Evolutionary conservation across 2,113 vertebrate genomes (phyloP).

Genomic region (Paramormyrops kingsleyae): DNA sequence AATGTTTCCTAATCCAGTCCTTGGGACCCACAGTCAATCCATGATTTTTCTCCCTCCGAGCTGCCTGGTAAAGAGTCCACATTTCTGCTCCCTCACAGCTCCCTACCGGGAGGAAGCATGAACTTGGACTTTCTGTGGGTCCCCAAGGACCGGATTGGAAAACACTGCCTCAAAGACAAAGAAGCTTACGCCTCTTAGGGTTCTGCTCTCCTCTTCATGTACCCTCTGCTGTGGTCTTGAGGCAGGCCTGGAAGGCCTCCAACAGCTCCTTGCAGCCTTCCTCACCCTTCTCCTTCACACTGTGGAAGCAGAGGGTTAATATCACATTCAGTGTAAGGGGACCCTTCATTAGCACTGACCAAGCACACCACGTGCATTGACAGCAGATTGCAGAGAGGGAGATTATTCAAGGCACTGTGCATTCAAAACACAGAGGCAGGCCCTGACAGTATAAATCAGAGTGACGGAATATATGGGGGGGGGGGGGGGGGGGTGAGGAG

Average conservation of each 20-base stretch:
- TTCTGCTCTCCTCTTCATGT: slow-evolving; percentile 32
- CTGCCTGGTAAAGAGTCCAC: too few species aligned
- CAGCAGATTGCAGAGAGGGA: background rate
- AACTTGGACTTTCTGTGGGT: background rate
- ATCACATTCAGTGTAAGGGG: background rate
- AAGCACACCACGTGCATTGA: slow-evolving; percentile 5
- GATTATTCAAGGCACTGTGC: slow-evolving; percentile 14
- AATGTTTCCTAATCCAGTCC: background rate
- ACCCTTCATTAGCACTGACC: slow-evolving; percentile 8
- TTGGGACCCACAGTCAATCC: too few species aligned
- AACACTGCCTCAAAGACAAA: background rate
- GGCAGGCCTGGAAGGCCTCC: slow-evolving; percentile 58
- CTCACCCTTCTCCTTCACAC: slow-evolving; percentile 50
- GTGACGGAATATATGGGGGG: background rate
- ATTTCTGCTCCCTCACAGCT: background rate
- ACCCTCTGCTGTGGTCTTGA: slow-evolving; percentile 52
- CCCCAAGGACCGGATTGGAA: background rate
- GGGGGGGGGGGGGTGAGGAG: background rate
- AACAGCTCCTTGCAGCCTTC: slow-evolving; percentile 55
- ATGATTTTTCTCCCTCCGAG: too few species aligned
- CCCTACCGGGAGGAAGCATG: background rate
- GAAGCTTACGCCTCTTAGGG: background rate
- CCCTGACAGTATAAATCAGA: slow-evolving; percentile 19
- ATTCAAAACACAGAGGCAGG: slow-evolving; percentile 21
- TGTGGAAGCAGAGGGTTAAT: slow-evolving; percentile 31